phyloP scores from a whole-genome alignment of 2,888 invertebrate species.

The Belgica antarctica region DNA sequence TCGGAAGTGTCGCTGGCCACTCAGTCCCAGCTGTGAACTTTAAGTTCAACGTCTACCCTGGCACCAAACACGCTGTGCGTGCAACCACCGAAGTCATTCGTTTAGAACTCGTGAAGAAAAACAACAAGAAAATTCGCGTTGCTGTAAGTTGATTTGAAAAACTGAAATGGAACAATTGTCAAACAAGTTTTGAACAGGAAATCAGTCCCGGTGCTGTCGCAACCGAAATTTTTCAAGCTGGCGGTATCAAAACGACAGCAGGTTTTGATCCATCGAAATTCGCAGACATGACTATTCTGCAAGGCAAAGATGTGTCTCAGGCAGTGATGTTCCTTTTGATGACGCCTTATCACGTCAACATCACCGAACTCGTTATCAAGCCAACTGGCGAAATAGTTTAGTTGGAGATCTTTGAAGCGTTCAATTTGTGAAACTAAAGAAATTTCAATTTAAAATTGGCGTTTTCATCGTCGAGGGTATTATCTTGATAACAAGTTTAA shows the following conservation, averaged over 20 bases:
- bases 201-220: conserved; percentile 50
- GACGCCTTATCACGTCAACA: conserved; percentile 50
- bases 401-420: too few relatives aligned
- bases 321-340: conserved; percentile 51
- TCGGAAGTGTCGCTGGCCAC: conserved; percentile 48
- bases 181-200: conserved; percentile 46
- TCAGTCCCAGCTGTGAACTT: neutral
- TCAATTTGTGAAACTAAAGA: too few relatives aligned
- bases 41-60: conserved; percentile 21
- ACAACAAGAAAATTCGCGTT: conserved; percentile 23
- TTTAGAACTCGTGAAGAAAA: neutral
- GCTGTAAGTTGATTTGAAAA: neutral
- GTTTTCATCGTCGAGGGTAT: too few relatives aligned
- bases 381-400: conserved; percentile 49
- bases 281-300: neutral
- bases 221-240: conserved; percentile 48
- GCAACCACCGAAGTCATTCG: conserved; percentile 15
- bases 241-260: conserved; percentile 31
- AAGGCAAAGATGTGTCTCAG: conserved; percentile 47
- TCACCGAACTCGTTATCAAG: conserved; percentile 52
- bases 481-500: too few relatives aligned
- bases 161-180: neutral
- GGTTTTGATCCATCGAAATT: neutral
- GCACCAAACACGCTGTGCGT: conserved; percentile 9
- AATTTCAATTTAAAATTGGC: too few relatives aligned